phyloP scores from a whole-genome alignment of 2,797 vertebrate genomes.

The Diplodus sargus region DNA sequence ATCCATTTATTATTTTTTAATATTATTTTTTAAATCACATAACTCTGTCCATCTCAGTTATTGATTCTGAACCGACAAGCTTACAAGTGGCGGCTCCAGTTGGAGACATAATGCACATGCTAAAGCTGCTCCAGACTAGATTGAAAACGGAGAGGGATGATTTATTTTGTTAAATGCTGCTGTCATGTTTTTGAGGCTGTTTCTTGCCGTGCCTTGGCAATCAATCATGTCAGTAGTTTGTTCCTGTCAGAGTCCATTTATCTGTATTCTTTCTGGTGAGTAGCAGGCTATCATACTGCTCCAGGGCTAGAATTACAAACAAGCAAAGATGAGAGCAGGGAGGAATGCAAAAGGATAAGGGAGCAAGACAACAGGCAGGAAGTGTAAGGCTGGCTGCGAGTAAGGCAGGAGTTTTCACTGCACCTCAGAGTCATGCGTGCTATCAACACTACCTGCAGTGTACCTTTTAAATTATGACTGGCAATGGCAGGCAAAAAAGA shows the following conservation, averaged over 20 bases:
- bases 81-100: conserved; percentile 19
- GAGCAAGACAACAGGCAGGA: conserved; percentile 3
- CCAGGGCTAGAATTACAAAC: conserved; percentile 67
- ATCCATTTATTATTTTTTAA: not conserved
- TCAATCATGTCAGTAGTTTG: conserved; percentile 72
- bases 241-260: conserved; percentile 74
- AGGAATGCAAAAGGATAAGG: conserved; percentile 33
- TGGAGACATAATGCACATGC: conserved; percentile 12
- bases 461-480: not conserved
- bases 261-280: conserved; percentile 53
- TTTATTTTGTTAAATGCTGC: conserved; percentile 41
- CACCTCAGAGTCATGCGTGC: not conserved
- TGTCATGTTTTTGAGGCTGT: conserved; percentile 58
- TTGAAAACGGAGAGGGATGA: conserved; percentile 50
- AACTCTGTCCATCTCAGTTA: not conserved
- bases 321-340: conserved; percentile 41
- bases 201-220: conserved; percentile 46
- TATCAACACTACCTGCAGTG: not conserved
- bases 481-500: not conserved
- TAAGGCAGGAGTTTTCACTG: conserved; percentile 15
- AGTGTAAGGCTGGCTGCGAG: conserved; percentile 12
- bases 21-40: not conserved
- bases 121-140: conserved; percentile 24
- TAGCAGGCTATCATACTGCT: conserved; percentile 39
- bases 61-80: conserved; percentile 8